Base-by-base conservation (phyloP, 2,113 vertebrate genomes). In the Pollimyrus isidori region DNA sequence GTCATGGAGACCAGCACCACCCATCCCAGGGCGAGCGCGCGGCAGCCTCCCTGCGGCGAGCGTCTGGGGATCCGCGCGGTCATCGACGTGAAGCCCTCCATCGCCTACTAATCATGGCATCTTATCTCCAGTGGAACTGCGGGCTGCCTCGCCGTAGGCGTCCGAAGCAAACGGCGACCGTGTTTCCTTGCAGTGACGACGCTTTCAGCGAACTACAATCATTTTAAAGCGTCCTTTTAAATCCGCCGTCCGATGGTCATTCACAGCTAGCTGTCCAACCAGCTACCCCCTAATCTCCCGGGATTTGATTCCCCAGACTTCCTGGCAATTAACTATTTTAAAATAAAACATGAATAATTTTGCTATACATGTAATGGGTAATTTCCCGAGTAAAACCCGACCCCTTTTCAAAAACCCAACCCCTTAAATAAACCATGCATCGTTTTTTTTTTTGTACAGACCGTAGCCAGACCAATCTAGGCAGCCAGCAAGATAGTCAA, bases 61-160 rank as follows among this genome's bases (percentile, higher is more conserved):
- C 93, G 89, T 91, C 42, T 17, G 89, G 92, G 89, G 87, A 91
- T 91, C 89, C 92, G 92, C 91, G 91, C 76, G 91, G 90, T 87
- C 89, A 89, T 35, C 88, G 92, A 92, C 91, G 92, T 90, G 89
- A 93, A 90, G 92, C 90, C 92, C 91, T 94, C 94, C 95, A 95
- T 96, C 90, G 90, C 93, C 49, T 6, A 90, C 93, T 84, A 89
- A 58, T 95, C 96, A 96, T 91, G 95, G 90, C 94, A 95, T 95
- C 92, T 93, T 94, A 93, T 91, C n/a, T 92, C 91, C 80, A 6
- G 89, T 87, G 15, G 17, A 90, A 92, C 91, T 88, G 92, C 62
- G 90, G 9, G 73, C 50, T 65, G 94, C 91, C 92, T 91, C 65
- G 76, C 90, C 49, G 82, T 30, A 23, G 65, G 89, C 88, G 56